Evolutionary conservation across 2,888 invertebrate genomes (phyloP).

Genomic region (Euphydryas editha): DNA sequence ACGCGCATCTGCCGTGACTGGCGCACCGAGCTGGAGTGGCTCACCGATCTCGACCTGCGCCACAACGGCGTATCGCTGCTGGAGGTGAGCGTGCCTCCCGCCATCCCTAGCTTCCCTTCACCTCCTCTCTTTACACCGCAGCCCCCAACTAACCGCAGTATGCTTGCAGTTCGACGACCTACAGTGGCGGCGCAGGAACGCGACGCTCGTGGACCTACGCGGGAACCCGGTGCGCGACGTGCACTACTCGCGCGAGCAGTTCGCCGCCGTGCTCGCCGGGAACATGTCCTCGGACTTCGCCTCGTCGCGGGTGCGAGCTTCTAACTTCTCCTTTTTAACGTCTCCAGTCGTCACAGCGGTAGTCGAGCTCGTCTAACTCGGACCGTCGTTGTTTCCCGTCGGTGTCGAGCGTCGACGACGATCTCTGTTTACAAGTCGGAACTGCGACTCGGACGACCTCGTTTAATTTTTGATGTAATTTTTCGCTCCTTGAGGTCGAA

Average conservation of each 20-base stretch:
- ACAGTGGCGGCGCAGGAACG: conserved; percentile 32
- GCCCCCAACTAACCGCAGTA: background rate
- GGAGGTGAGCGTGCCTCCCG: conserved; percentile 25
- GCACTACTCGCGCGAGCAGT: conserved; percentile 33
- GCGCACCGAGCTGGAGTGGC: conserved; percentile 35
- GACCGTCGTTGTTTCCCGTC: too few species aligned
- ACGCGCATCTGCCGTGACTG: conserved; percentile 46
- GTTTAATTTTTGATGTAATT: too few species aligned
- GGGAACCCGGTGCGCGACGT: conserved; percentile 39
- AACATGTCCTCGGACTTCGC: conserved; percentile 1
- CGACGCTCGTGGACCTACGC: conserved; percentile 41
- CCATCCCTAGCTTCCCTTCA: background rate
- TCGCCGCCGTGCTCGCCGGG: conserved; percentile 32
- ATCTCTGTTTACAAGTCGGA: too few species aligned
- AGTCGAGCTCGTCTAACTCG: background rate
- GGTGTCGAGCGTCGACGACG: too few species aligned
- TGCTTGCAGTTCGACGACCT: conserved; percentile 38
- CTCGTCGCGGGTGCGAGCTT: conserved; percentile 1
- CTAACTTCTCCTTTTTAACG: too few species aligned
- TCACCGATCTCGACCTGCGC: conserved; percentile 43
- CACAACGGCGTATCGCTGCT: conserved; percentile 44
- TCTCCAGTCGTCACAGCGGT: background rate
- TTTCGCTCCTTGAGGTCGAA: too few species aligned
- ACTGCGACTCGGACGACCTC: too few species aligned
- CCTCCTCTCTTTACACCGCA: background rate